Conservation (phyloP, 2,888 invertebrate genomes). For the Pseudeuparius sepicola region DNA sequence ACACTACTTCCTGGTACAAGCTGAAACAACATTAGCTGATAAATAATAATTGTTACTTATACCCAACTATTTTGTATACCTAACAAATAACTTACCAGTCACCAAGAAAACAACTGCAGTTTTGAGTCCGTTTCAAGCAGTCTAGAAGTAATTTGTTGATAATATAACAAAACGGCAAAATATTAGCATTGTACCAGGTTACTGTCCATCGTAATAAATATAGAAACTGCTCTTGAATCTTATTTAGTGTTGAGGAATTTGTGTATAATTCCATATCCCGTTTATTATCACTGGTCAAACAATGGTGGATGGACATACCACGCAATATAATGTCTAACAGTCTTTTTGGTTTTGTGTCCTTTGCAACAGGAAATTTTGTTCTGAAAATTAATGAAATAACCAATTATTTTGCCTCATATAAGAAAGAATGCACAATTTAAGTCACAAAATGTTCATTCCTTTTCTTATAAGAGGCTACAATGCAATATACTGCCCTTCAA, state of each 20-base stretch:
- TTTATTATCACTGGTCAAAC: constrained; percentile 16
- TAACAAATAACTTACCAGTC: constrained; percentile 16
- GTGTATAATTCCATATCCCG: constrained; percentile 19
- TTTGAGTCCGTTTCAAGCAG: constrained; percentile 20
- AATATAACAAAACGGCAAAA: constrained; percentile 24
- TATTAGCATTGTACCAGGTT: constrained; percentile 16
- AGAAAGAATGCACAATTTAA: too few species aligned
- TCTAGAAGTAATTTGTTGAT: constrained; percentile 25
- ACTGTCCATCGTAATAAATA: constrained; percentile 18
- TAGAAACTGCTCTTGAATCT: constrained; percentile 22
- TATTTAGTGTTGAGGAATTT: constrained; percentile 21
- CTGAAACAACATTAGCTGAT: constrained; percentile 16
- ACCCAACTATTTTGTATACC: neutral
- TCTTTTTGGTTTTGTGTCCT: constrained; percentile 23
- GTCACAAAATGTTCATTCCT: too few species aligned
- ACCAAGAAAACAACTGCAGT: constrained; percentile 23
- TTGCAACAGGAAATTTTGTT: constrained; percentile 23
- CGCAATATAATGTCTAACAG: constrained; percentile 22
- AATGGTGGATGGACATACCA: constrained; percentile 22
- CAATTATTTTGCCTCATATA: neutral
- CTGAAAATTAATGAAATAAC: constrained; percentile 16
- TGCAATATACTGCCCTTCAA: too few species aligned
- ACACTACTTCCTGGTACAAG: constrained; percentile 22
- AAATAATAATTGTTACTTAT: neutral
- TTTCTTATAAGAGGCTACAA: too few species aligned